Evolutionary conservation across 2,113 vertebrate genomes (phyloP).

Genomic region (Pedetes capensis): DNA sequence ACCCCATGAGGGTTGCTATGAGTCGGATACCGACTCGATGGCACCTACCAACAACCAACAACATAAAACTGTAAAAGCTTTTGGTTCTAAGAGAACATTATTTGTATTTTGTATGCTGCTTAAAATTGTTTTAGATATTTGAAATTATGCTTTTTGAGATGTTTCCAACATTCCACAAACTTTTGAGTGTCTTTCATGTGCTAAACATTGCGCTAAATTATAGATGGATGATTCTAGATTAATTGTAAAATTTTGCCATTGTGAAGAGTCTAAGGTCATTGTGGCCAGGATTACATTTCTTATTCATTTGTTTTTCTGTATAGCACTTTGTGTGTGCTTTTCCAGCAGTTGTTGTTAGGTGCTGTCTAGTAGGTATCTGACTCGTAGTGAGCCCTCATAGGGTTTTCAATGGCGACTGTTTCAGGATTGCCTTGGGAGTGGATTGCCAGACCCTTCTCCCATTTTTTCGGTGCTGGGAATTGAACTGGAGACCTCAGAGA

Average conservation of each 20-base stretch:
- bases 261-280: background rate
- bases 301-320: background rate
- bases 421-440: too few relatives aligned
- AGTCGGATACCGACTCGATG: too few relatives aligned
- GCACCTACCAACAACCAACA: too few relatives aligned
- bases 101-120: background rate
- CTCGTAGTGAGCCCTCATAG: too few relatives aligned
- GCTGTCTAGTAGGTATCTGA: too few relatives aligned
- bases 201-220: background rate
- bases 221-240: background rate
- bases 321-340: background rate
- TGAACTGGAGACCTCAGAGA: too few relatives aligned
- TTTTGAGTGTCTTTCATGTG: background rate
- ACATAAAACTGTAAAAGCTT: too few relatives aligned
- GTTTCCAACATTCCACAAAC: background rate
- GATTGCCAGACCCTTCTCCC: too few relatives aligned
- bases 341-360: too few relatives aligned
- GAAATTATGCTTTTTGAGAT: background rate
- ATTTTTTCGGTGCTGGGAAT: too few relatives aligned
- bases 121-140: background rate
- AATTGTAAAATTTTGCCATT: background rate
- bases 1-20: too few relatives aligned
- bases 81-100: background rate
- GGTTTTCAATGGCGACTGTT: too few relatives aligned
- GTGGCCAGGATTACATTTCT: background rate